A percentile compares a stretch with the other conserved stretches of the same genome.
These are phyloP conservation scores for Intellagama lesueurii DNA, from an alignment of 2,797 vertebrate genomes.

Conservation along the genomic window DNA sequence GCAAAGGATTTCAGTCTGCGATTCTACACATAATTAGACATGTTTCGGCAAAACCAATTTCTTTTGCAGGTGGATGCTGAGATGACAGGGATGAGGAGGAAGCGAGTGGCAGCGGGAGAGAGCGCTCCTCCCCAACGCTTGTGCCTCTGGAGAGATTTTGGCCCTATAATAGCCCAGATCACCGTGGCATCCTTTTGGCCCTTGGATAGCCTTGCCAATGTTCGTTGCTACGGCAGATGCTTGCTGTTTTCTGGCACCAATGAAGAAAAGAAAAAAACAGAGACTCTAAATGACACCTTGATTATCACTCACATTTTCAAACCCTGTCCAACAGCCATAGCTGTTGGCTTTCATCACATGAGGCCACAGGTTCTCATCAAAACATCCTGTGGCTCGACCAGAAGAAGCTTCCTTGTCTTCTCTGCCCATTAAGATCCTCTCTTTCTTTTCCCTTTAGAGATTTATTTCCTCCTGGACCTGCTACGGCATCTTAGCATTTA, in stretches of 20 bases:
- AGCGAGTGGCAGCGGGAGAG: neutral
- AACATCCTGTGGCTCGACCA: neutral
- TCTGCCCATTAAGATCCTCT: accelerated
- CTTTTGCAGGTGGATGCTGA: too few species aligned
- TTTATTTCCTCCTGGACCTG: neutral
- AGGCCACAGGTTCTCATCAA: conserved; percentile 14
- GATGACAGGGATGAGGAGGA: too few species aligned
- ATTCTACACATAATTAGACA: too few species aligned
- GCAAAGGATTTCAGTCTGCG: too few species aligned
- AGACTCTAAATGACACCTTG: conserved; percentile 61
- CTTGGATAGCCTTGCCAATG: neutral
- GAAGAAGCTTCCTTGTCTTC: neutral
- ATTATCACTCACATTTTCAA: conserved; percentile 74
- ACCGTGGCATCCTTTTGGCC: neutral
- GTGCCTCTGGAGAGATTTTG: neutral
- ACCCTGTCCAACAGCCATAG: conserved; percentile 38
- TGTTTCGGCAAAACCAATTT: too few species aligned
- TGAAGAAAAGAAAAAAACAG: conserved; percentile 17
- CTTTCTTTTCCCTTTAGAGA: conserved; percentile 4
- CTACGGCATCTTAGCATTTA: neutral
- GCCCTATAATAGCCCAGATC: conserved; percentile 57
- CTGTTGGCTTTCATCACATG: conserved; percentile 50
- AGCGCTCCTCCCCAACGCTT: neutral
- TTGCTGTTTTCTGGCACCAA: conserved; percentile 38
- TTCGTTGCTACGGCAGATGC: neutral